Evolutionary conservation across 2,797 vertebrate genomes (phyloP).

Genomic region (Catamblyrhynchus diadema): DNA sequence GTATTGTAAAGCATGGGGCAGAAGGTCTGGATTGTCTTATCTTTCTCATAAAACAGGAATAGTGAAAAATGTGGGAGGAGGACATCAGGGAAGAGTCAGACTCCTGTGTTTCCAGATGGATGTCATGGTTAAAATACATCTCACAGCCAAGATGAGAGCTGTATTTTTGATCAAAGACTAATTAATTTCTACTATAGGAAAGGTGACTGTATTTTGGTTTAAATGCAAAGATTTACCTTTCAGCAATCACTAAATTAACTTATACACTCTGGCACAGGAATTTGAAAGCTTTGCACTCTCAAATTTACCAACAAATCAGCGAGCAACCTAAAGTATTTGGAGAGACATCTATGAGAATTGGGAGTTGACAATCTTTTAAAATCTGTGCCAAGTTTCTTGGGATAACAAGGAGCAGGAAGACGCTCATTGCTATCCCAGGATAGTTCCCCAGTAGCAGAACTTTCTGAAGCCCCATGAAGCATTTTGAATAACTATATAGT

Average conservation of each 20-base stretch:
- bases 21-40: background rate
- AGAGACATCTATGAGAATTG: background rate
- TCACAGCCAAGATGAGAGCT: background rate
- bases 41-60: background rate
- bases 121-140: background rate
- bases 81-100: background rate
- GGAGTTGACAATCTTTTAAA: background rate
- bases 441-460: background rate
- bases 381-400: background rate
- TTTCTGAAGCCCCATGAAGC: background rate
- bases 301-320: background rate
- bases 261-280: background rate
- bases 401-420: background rate
- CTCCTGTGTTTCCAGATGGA: background rate
- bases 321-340: background rate
- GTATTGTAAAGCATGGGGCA: background rate
- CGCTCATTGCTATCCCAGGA: background rate
- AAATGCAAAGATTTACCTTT: background rate
- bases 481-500: background rate
- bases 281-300: background rate
- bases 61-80: background rate
- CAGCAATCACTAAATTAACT: background rate
- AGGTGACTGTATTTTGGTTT: background rate
- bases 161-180: background rate
- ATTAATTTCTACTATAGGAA: background rate